These are phyloP conservation scores for Antigone vipio DNA, from an alignment of 2,113 vertebrate genomes.

Conservation along the genomic window DNA sequence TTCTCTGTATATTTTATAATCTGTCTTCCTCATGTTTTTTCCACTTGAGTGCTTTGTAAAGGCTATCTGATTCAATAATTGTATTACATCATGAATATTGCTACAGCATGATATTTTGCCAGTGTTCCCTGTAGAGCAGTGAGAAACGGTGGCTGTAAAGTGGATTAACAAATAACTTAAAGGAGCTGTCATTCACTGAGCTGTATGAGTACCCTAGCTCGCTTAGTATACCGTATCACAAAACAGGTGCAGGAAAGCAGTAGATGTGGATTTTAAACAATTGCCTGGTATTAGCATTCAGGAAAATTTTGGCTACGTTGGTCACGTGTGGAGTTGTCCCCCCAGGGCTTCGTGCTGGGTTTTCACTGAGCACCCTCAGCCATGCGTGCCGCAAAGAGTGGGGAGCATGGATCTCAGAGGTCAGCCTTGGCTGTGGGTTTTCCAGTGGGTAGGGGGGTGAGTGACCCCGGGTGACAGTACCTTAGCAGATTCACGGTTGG, in stretches of 20 bases:
- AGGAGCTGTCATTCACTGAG: background rate
- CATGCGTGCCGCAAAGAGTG: accelerated
- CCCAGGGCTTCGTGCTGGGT: accelerated
- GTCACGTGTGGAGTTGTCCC: background rate
- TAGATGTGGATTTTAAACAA: background rate
- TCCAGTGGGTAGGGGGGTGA: accelerated
- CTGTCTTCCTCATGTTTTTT: background rate
- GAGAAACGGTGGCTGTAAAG: accelerated
- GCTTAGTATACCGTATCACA: accelerated
- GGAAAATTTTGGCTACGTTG: background rate
- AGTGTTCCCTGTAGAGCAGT: background rate
- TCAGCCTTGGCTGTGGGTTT: background rate
- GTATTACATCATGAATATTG: background rate
- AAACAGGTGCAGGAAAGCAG: background rate
- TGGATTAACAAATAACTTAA: background rate
- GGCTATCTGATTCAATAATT: background rate
- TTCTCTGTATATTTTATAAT: background rate
- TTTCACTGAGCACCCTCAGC: background rate
- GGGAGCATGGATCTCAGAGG: background rate
- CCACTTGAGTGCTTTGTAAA: background rate
- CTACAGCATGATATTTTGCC: background rate
- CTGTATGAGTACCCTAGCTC: background rate
- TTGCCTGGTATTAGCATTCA: background rate
- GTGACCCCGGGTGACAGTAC: background rate
- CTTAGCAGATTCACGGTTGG: background rate